Evolutionary conservation across 2,797 vertebrate genomes (phyloP).

Genomic region (Clangula hyemalis): DNA sequence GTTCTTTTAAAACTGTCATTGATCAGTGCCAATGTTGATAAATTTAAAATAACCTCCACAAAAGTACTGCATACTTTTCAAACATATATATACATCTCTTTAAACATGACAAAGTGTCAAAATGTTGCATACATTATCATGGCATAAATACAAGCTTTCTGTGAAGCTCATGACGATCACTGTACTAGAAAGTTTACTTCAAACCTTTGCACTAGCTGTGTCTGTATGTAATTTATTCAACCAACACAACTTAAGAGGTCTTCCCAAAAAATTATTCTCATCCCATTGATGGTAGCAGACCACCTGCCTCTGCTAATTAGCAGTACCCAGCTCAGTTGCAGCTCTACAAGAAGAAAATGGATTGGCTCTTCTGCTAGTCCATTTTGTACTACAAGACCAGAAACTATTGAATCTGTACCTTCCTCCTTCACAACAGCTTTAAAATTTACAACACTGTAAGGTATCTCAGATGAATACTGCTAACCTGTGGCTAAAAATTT

Average conservation of each 20-base stretch:
- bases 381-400: background rate
- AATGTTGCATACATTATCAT: background rate
- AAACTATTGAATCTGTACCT: background rate
- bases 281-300: background rate
- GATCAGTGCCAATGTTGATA: background rate
- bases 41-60: background rate
- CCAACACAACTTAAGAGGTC: background rate
- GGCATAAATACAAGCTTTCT: fast-evolving
- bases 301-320: constrained; percentile 18
- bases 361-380: background rate
- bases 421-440: background rate
- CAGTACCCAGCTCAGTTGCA: background rate
- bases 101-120: background rate
- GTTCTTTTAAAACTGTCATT: background rate
- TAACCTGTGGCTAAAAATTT: background rate
- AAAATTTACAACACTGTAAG: fast-evolving
- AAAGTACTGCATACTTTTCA: background rate
- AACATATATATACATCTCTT: background rate
- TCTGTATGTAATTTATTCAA: background rate
- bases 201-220: background rate
- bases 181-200: background rate
- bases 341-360: background rate
- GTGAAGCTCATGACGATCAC: background rate
- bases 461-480: background rate
- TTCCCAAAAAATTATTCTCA: background rate